These are phyloP conservation scores for Spheniscus mendiculus DNA, from an alignment of 2,113 vertebrate species.

Conservation along the genomic window DNA sequence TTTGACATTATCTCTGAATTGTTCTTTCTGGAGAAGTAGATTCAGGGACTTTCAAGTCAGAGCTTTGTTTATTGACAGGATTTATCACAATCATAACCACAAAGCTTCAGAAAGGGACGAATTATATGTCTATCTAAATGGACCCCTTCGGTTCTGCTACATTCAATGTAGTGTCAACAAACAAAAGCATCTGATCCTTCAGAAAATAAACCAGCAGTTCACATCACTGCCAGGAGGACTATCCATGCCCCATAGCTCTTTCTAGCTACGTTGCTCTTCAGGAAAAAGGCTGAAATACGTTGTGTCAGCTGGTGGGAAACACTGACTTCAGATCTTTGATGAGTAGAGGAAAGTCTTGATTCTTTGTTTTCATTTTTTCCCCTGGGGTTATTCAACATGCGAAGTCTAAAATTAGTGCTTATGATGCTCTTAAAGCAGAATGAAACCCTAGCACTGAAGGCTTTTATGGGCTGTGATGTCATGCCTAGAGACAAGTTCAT, in stretches of 20 bases:
- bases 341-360: not conserved
- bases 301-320: not conserved
- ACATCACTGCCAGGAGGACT: not conserved
- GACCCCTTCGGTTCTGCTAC: not conserved
- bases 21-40: not conserved
- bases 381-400: not conserved
- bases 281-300: not conserved
- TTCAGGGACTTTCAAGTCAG: not conserved
- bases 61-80: not conserved
- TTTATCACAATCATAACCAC: not conserved
- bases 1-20: not conserved
- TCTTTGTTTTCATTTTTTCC: not conserved
- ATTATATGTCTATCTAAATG: not conserved
- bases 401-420: slow-evolving; percentile 40
- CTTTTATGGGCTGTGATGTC: slow-evolving; percentile 23
- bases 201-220: not conserved
- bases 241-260: not conserved
- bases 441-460: not conserved
- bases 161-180: not conserved
- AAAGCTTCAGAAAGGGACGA: not conserved
- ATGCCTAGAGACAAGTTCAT: slow-evolving; percentile 42
- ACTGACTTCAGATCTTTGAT: not conserved
- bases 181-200: not conserved
- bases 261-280: not conserved
- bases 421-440: not conserved